A percentile compares a stretch with the other conserved stretches of the same genome.
These are phyloP conservation scores for Salarias fasciatus DNA, from an alignment of 2,797 vertebrate genomes.

Conservation along the genomic window DNA sequence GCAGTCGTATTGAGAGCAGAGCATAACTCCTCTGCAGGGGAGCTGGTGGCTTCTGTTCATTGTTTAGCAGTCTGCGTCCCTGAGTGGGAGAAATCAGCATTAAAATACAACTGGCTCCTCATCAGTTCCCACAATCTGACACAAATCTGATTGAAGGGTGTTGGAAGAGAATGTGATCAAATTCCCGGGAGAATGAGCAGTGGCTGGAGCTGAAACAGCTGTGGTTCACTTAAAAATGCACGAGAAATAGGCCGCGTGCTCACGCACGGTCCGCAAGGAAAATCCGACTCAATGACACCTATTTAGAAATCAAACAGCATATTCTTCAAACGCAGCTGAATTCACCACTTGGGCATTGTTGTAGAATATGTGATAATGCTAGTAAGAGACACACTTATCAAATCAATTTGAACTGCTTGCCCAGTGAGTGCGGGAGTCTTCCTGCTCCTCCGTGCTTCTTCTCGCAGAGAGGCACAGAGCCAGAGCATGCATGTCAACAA, in stretches of 20 bases:
- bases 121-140: constrained; percentile 59
- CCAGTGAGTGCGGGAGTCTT: neutral
- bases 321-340: constrained; percentile 17
- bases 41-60: constrained; percentile 56
- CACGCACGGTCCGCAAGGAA: neutral
- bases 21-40: constrained; percentile 37
- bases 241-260: neutral
- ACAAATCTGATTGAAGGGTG: constrained; percentile 59
- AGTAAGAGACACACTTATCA: constrained; percentile 17
- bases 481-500: neutral
- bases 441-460: constrained; percentile 1
- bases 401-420: constrained; percentile 32
- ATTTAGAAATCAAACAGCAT: neutral
- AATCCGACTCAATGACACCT: constrained; percentile 1
- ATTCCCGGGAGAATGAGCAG: constrained; percentile 30
- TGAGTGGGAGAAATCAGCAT: constrained; percentile 52
- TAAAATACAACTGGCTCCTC: constrained; percentile 50
- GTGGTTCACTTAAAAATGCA: constrained; percentile 2
- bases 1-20: constrained; percentile 26
- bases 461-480: constrained; percentile 5
- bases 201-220: constrained; percentile 8
- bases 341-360: constrained; percentile 10
- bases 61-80: constrained; percentile 41
- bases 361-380: constrained; percentile 31
- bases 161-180: constrained; percentile 36